Base-by-base conservation (phyloP, 2,113 vertebrate species). In the Pipra filicauda region DNA sequence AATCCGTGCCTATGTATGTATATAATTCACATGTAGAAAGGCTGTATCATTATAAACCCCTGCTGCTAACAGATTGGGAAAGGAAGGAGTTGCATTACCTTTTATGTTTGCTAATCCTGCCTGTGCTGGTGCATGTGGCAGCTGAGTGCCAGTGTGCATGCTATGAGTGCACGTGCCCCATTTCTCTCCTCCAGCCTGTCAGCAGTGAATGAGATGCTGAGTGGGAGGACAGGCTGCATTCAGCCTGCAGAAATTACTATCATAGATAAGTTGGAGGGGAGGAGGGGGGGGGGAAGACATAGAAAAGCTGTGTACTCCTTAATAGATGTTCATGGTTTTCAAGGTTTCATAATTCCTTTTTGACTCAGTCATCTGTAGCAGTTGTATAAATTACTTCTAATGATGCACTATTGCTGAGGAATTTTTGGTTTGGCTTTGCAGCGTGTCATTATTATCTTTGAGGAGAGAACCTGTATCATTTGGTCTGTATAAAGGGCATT, bases 311-410 rank as follows among this genome's bases (percentile, higher is more conserved):
- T 58, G 24, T 51, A 18, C 30, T 95, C 51, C 16, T 26, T 77
- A 88, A 93, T 57, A 67, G 35, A 75, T 76, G 37, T 88, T 88
- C 46, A 15, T 88, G 55, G 30, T 31, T 90, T 93, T 89, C 55
- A 71, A 5, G 0, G 1, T 71, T 84, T 74, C n/a, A 13, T 69
- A 86, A 77, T 93, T 95, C 70, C 31, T 88, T 90, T 83, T 88
- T 90, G 39, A 74, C 69, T 93, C 55, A 43, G 30, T 88, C 69
- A 71, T 93, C 85, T 93, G 65, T 94, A 55, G 75, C 48, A 55
- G 83, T 93, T 84, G 57, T 64, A 61, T 85, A 94, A 94, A 93
- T 89, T 27, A 52, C 72, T 94, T 80, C 37, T 92, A 92, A 93
- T 79, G 85, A 79, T 88, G 61, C 44, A 46, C 24, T 71, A 24